Conservation (phyloP, 2,888 invertebrate genomes). For the Blera fallax region DNA sequence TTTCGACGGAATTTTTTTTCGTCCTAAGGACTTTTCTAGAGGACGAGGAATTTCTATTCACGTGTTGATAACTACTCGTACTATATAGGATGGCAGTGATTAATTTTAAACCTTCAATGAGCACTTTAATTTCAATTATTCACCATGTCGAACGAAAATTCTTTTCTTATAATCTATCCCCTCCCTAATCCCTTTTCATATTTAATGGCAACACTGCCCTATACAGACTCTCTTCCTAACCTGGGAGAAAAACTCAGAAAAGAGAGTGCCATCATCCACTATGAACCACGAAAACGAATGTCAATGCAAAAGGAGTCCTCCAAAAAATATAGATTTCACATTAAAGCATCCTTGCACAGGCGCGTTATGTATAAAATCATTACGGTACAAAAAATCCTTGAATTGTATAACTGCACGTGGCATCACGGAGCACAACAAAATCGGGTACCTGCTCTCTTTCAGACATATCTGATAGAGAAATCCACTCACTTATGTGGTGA, state of each 20-base stretch:
- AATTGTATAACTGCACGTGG: constrained; percentile 48
- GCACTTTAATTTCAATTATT: too few species aligned
- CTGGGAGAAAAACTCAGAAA: background rate
- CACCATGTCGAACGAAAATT: background rate
- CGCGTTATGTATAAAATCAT: constrained; percentile 28
- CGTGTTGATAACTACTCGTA: too few species aligned
- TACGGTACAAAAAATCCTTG: background rate
- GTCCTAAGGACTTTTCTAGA: too few species aligned
- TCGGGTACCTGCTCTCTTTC: background rate
- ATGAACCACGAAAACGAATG: constrained; percentile 29
- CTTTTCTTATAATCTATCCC: background rate
- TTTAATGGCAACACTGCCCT: constrained; percentile 33
- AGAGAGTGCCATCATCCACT: background rate
- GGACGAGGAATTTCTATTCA: too few species aligned
- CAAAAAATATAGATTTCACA: constrained; percentile 66
- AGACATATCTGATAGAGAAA: background rate
- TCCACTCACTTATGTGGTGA: constrained; percentile 27
- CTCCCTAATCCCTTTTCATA: background rate
- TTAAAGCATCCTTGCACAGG: constrained; percentile 67
- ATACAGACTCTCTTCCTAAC: background rate
- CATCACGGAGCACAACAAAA: constrained; percentile 19
- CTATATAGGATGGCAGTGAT: too few species aligned
- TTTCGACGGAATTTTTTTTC: too few species aligned
- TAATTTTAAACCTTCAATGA: too few species aligned
- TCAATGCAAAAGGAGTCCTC: constrained; percentile 39